Evolutionary conservation across 2,888 invertebrate species (phyloP), one percentile per base, ranked within the genome.

Genomic region (Toxonevra muliebris): DNA sequence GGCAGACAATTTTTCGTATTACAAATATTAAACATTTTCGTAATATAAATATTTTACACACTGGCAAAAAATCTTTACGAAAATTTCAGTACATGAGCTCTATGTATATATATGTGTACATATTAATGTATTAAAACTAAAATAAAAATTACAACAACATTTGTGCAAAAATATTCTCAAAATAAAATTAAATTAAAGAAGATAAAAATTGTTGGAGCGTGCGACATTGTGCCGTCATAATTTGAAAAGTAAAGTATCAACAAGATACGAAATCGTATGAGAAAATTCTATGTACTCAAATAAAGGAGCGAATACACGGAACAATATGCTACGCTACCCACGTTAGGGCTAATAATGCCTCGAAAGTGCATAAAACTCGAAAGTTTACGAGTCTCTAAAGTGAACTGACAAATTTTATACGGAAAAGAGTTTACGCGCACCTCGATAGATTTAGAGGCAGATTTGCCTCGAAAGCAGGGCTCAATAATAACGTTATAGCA

Each of bases 201-300:
- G 15, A 19, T 10, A n/a, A 63, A 20, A 48, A 17, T 53, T 41
- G 17, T 40, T 41, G 19, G 41, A 41, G 41, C 53, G 19, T 53
- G 19, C 61, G 61, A 61, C 41, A 61, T 42, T 53, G 42, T 61
- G 61, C 61, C 52, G 42, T 53, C 53, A 61, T 17, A 59, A 48
- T 41, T 59, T 45, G 43, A 58, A 20, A 19, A 17, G 40, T 19
- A 55, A 55, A 55, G 43, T 54, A 42, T 13, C 30, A 15, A 50
- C 30, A 50, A 11, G 30, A 50, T 30, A 30, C 20, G 4, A 48
- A 53, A 60, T n/a, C 43, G 43, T 15, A 17, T n/a, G n/a, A 63
- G 17, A 62, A 55, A 54, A 53, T 54, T 43, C 13, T 15, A 17
- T 10, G 10, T 52, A n/a, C 12, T n/a, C 10, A 52, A 10, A 10